phyloP scores from a whole-genome alignment of 2,113 vertebrate genomes.

The Gobio gobio region DNA sequence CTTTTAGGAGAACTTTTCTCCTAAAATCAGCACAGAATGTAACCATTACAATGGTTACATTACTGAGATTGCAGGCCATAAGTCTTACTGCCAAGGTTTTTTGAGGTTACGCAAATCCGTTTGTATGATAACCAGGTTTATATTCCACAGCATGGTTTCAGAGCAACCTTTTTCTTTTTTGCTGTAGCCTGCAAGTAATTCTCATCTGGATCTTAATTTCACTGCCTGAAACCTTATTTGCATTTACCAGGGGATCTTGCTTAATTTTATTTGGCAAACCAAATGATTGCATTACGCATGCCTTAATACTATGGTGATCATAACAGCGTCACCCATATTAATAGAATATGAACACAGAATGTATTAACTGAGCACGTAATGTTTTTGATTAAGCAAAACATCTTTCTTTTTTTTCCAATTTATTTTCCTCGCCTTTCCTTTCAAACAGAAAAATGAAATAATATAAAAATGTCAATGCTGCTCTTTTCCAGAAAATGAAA shows the following conservation, averaged over 20 bases:
- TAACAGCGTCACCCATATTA: background rate
- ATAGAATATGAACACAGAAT: background rate
- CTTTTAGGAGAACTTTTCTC: background rate
- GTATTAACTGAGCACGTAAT: background rate
- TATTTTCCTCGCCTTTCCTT: background rate
- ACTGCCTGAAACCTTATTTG: background rate
- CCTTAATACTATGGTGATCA: background rate
- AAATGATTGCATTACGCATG: constrained; percentile 10
- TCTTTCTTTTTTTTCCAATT: background rate
- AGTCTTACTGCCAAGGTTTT: background rate
- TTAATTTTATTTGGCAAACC: constrained; percentile 6
- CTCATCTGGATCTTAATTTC: background rate
- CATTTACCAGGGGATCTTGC: background rate
- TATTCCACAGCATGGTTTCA: background rate
- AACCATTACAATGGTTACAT: background rate
- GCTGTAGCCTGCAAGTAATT: background rate
- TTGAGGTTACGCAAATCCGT: background rate
- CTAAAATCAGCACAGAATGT: background rate
- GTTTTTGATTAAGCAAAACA: background rate
- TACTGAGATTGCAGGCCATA: background rate
- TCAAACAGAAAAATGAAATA: background rate
- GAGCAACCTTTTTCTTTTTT: background rate
- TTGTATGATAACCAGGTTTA: background rate
- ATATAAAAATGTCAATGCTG: background rate
- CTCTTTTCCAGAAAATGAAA: background rate